Base-by-base conservation (phyloP, 2,113 vertebrate genomes). In the Enhydra lutris region DNA sequence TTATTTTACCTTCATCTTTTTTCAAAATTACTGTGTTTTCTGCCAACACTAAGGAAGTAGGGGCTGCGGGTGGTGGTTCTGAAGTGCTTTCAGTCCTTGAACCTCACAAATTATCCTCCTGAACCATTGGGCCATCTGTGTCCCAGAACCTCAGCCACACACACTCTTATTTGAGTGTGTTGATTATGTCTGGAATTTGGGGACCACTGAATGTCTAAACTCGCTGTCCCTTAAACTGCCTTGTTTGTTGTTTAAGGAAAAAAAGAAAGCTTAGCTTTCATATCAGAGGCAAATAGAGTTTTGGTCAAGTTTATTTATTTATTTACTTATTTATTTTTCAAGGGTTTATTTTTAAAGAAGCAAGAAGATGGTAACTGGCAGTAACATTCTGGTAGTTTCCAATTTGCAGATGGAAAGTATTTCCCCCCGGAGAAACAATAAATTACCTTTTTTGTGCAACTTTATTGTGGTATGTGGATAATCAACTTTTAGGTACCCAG, bases 1-100 rank as follows among this genome's bases (percentile, higher is more conserved):
- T 96, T 47, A 93, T 94, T 17, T 9, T 24, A 11, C 80, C 21
- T 97, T 97, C 80, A 23, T 83, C 50, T 61, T 94, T 97, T 98
- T 94, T 93, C 80, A 65, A 34, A 96, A 50, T 85, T 36, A 14
- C 88, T 92, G 4, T 61, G 7, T 52, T 86, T 45, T 78, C 39
- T 84, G 96, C 69, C 71, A 29, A 12, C 89, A 10, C 6, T 8
- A 0, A 17, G 78, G 45, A 63, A 12, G 0, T 29, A 4, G 20
- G 82, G 29, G 13, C 13, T 5, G 14, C 9, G 1, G 10, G 14
- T 23, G 36, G 7, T 14, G 20, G 29, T 13, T 78, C 36, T 26
- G 21, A 89, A 47, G n/a, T 4, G 84, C 67, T 90, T 52, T 31
- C 21, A 39, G 23, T 23, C 55, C 81, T 29, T 55, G 59, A 73